Base-by-base conservation (phyloP, 1,140 invertebrate species). In the Dendrolimus kikuchii region DNA sequence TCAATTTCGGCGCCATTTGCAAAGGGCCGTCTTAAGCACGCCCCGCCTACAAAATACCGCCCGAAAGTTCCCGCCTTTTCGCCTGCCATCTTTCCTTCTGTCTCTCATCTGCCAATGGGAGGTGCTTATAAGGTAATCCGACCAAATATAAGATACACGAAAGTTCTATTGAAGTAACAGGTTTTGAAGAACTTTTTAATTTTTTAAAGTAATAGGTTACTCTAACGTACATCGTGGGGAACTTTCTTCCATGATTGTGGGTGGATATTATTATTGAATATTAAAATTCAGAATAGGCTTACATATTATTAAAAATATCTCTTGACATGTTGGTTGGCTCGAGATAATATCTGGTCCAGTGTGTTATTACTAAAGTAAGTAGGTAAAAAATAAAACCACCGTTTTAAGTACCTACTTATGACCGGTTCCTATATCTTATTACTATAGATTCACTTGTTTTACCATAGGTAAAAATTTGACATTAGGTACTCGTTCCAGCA, bases 1-100 rank as follows among this genome's bases (percentile, higher is more conserved):
- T 66, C 55, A 71, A 76, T 68, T 77, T 75, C 58, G 71, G 66
- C 81, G 81, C 81, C 81, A 85, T 85, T 85, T 82, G 79, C 60
- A 59, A 78, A 85, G 77, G 74, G 81, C 79, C 70, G 59, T 43
- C 69, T 59, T 47, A 10, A 38, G 49, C 51, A 55, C 42, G 71
- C 79, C 71, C 68, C 81, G 77, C 81, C 81, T 53, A 72, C 57
- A 50, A 59, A 38, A 42, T 51, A 57, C 59, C 64, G 59, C 67
- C 55, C 60, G 66, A 74, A 46, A 51, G 55, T 45, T 51, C 57
- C 64, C 70, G 66, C 74, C 72, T 72, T 60, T 58, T 57, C 57
- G 45, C 62, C 76, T 73, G 68, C 77, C 77, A 81, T 76, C 71
- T 75, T 80, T 78, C 52, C 68, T 59, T 46, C 50, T 61, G 53